These are phyloP conservation scores for Sebastes trivittatus DNA, from an alignment of 2,797 vertebrate genomes.

Conservation along the genomic window DNA sequence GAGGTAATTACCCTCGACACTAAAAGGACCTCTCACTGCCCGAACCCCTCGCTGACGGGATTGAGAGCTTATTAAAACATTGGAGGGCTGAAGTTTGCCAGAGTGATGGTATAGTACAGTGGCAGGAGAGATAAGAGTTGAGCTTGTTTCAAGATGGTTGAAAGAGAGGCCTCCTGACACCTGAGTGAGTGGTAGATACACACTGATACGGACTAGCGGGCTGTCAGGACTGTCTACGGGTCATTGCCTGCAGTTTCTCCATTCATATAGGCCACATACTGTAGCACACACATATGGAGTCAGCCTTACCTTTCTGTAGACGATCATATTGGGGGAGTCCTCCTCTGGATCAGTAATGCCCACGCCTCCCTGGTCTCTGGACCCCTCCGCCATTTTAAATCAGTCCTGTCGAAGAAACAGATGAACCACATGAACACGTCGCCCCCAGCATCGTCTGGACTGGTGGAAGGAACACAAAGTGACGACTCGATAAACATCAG, in stretches of 20 bases:
- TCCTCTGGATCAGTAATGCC: slow-evolving; percentile 88
- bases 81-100: slow-evolving; percentile 31
- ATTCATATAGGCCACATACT: not conserved
- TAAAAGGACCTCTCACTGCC: slow-evolving; percentile 50
- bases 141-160: slow-evolving; percentile 21
- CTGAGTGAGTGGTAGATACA: slow-evolving; percentile 27
- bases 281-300: not conserved
- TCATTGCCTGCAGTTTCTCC: slow-evolving; percentile 37
- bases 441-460: not conserved
- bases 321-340: slow-evolving; percentile 95
- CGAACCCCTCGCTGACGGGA: slow-evolving; percentile 35
- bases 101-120: slow-evolving; percentile 18
- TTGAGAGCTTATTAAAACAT: slow-evolving; percentile 62
- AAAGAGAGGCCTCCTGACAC: slow-evolving; percentile 42
- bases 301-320: slow-evolving; percentile 93
- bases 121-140: not conserved
- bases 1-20: slow-evolving; percentile 66
- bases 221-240: slow-evolving; percentile 37
- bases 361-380: slow-evolving; percentile 80
- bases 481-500: slow-evolving; percentile 45
- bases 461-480: slow-evolving; percentile 6
- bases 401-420: slow-evolving; percentile 58
- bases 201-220: slow-evolving; percentile 49
- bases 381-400: slow-evolving; percentile 89
- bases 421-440: not conserved